Conservation (phyloP, 2,113 vertebrate genomes). For the Xyrauchen texanus region DNA sequence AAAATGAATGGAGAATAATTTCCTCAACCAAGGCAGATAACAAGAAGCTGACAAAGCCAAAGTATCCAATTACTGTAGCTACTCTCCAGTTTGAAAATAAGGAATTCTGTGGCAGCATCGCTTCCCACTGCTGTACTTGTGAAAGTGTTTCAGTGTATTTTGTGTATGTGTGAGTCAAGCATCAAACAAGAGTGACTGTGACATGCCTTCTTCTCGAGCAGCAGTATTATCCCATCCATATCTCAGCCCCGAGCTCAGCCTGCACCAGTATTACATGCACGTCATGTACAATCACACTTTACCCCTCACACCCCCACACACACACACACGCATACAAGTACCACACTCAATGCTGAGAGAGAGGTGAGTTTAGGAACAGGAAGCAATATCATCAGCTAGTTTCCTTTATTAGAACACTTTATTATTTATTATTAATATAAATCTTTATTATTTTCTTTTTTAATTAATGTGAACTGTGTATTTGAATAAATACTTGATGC, state of each 20-base stretch:
- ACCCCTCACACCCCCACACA: background rate
- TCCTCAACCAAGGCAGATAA: slow-evolving; percentile 11
- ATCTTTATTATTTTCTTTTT: too few relatives aligned
- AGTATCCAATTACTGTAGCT: background rate
- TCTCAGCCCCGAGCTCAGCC: slow-evolving; percentile 34
- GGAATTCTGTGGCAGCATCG: slow-evolving; percentile 23
- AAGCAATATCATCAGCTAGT: too few relatives aligned
- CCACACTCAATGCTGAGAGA: too few relatives aligned
- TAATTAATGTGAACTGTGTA: too few relatives aligned
- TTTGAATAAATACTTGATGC: too few relatives aligned
- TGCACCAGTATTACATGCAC: slow-evolving; percentile 31
- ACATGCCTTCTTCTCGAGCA: slow-evolving; percentile 37
- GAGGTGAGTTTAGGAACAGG: too few relatives aligned
- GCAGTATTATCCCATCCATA: slow-evolving; percentile 39
- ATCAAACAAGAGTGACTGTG: slow-evolving; percentile 38
- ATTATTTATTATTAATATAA: too few relatives aligned
- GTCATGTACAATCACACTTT: slow-evolving; percentile 46
- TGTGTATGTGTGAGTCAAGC: slow-evolving; percentile 33
- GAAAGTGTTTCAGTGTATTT: slow-evolving; percentile 18
- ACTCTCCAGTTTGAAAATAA: background rate
- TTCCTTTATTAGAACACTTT: too few relatives aligned
- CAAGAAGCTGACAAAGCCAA: slow-evolving; percentile 20
- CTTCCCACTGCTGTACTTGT: slow-evolving; percentile 39
- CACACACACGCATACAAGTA: too few relatives aligned
- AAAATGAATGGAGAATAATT: slow-evolving; percentile 11